phyloP scores from a whole-genome alignment of 2,888 invertebrate genomes.

The Melitaea athalia region DNA sequence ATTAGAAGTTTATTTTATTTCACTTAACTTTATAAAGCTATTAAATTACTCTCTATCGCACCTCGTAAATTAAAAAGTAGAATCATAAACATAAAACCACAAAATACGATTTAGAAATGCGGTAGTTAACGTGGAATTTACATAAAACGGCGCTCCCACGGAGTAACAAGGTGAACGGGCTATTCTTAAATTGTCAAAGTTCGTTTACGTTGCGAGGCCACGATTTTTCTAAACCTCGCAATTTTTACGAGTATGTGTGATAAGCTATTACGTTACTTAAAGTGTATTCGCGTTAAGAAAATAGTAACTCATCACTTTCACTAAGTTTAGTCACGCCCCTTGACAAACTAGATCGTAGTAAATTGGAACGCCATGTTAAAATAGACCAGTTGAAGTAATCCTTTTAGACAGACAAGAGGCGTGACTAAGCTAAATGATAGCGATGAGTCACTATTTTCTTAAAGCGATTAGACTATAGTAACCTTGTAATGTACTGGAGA shows the following conservation, averaged over 20 bases:
- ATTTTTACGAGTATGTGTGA: constrained; percentile 21
- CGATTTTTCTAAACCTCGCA: constrained; percentile 39
- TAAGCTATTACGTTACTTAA: background rate
- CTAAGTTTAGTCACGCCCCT: too few species aligned
- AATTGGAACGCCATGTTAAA: too few species aligned
- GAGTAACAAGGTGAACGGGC: constrained; percentile 68
- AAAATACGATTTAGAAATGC: constrained; percentile 56
- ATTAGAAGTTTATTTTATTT: background rate
- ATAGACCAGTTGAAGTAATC: too few species aligned
- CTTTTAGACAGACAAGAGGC: too few species aligned
- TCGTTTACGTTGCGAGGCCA: constrained; percentile 53
- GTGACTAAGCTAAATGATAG: too few species aligned
- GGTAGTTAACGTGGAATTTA: constrained; percentile 67
- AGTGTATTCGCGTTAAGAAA: too few species aligned
- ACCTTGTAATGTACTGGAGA: background rate
- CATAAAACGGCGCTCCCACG: constrained; percentile 73
- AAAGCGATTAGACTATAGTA: background rate
- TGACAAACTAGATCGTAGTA: too few species aligned
- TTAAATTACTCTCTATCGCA: background rate
- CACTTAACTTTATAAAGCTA: background rate
- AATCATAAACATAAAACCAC: constrained; percentile 14
- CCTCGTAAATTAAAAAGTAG: background rate
- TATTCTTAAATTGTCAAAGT: constrained; percentile 69
- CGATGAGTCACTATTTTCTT: too few species aligned
- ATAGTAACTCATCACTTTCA: too few species aligned